Base-by-base conservation (phyloP, 2,888 invertebrate genomes). In the Dioctria rufipes region DNA sequence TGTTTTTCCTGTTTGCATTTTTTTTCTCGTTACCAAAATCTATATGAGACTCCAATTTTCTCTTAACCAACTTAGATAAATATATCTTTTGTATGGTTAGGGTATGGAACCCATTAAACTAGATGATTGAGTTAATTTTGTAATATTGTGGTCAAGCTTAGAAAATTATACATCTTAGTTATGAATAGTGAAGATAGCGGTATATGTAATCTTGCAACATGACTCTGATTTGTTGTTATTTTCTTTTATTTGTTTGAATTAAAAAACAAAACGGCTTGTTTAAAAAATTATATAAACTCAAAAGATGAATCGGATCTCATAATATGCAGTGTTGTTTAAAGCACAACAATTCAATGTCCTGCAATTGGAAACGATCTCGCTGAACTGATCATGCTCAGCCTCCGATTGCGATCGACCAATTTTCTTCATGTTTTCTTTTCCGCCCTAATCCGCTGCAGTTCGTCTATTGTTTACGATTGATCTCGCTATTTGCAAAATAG, bases 41-140 rank as follows among this genome's bases (percentile, higher is more conserved):
- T 11, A 54, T 6, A 8, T 11, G 11, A 54, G 54, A 11, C 54
- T 11, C 46, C 11, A n/a, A 42, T 13, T 11, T 54, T 9, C 43
- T 9, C 43, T 39, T 37, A 9, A 61, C 3, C 77, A 37, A 46
- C 49, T 63, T 63, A 77, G 61, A 63, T 77, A 77, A 77, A 77
- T 77, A 77, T 77, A 43, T 63, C 63, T 49, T 49, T 63, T 63
- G 63, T 51, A n/a, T 71, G 51, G 69, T 63, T 49, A 51, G 77
- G 61, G 46, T n/a, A 25, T 39, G 63, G 63, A 77, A 63, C 63
- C 63, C 77, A 77, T 77, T 77, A 77, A 63, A 61, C 63, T 11
- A 77, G 77, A 77, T 77, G 77, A 77, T 77, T 77, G 77, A 77
- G 77, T 77, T 77, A 63, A 77, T 77, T 77, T 77, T 77, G 63